Conservation (phyloP, 2,888 invertebrate genomes). For the Heliconius erato region DNA sequence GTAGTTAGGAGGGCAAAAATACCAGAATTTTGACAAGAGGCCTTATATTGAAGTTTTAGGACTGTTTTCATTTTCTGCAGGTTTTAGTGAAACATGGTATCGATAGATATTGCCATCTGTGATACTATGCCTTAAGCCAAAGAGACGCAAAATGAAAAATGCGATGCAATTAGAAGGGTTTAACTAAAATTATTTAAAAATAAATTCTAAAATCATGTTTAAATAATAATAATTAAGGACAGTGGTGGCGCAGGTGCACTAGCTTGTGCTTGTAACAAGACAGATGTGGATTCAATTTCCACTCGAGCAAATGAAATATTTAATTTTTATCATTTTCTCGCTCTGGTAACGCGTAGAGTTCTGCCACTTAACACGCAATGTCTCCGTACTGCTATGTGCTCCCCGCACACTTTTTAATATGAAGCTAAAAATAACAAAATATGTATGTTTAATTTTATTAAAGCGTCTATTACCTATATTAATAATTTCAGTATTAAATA, state of each 20-base stretch:
- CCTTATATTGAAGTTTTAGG: background rate
- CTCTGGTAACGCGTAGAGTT: no score
- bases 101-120: no score
- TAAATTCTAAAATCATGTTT: background rate
- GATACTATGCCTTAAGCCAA: no score
- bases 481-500: slow-evolving; percentile 11
- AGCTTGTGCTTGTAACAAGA: no score
- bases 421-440: background rate
- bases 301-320: no score
- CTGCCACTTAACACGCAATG: no score
- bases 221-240: no score
- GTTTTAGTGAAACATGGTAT: no score
- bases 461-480: background rate
- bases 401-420: no score
- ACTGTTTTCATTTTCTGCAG: background rate
- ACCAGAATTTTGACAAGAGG: background rate
- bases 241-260: no score
- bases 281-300: background rate
- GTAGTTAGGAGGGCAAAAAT: background rate
- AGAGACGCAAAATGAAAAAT: background rate
- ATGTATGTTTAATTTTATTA: background rate
- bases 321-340: no score
- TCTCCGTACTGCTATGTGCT: no score
- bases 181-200: background rate
- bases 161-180: background rate